These are phyloP conservation scores for Lerista edwardsae DNA, from an alignment of 2,797 vertebrate species.

Conservation along the genomic window DNA sequence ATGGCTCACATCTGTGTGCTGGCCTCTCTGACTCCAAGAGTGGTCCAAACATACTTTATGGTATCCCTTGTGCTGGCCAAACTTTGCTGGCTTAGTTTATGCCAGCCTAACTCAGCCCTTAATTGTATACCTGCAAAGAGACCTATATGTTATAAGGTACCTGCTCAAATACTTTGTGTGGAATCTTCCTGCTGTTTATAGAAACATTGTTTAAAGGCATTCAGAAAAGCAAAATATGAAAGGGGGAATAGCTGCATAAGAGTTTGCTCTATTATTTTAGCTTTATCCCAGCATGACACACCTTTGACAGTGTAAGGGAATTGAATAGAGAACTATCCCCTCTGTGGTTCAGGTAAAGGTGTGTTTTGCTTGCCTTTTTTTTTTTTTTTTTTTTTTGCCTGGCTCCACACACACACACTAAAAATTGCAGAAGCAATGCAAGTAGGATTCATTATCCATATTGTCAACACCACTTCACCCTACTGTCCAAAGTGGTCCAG, in stretches of 20 bases:
- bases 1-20: too few relatives aligned
- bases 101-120: too few relatives aligned
- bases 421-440: constrained; percentile 52
- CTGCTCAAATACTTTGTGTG: not conserved
- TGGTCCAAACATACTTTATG: too few relatives aligned
- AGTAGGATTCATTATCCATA: constrained; percentile 20
- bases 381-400: constrained; percentile 11
- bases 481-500: constrained; percentile 20
- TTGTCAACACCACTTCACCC: not conserved
- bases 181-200: not conserved
- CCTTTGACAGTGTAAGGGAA: constrained; percentile 50
- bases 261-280: constrained; percentile 39
- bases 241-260: not conserved
- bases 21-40: too few relatives aligned
- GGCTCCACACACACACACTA: not conserved
- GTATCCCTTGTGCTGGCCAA: too few relatives aligned
- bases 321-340: constrained; percentile 54
- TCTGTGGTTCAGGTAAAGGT: constrained; percentile 24
- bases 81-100: too few relatives aligned
- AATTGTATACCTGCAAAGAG: not conserved
- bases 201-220: not conserved
- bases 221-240: not conserved
- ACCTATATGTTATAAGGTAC: not conserved
- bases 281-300: constrained; percentile 39
- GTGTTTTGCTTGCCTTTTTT: too few relatives aligned